A percentile compares a stretch with the other conserved stretches of the same genome.
Evolutionary conservation across 2,113 vertebrate genomes (phyloP).

Genomic region (Sphaerodactylus townsendi): DNA sequence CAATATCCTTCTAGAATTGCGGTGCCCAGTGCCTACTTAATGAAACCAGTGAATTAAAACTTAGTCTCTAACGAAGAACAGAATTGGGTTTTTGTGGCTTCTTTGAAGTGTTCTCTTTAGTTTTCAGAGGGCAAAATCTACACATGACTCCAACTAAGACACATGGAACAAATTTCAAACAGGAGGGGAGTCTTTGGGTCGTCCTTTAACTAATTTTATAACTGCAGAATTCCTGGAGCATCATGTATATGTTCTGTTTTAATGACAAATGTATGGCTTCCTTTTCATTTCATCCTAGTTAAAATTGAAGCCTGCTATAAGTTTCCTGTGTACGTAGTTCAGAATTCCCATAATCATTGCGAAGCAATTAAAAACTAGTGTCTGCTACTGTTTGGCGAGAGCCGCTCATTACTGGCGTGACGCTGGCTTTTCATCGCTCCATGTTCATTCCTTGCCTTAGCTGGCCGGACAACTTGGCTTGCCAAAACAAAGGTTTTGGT

Average conservation of each 20-base stretch:
- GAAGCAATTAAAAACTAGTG: neutral
- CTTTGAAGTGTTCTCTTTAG: conserved; percentile 51
- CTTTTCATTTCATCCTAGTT: neutral
- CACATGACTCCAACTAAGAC: conserved; percentile 27
- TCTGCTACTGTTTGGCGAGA: neutral
- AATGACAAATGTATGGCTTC: neutral
- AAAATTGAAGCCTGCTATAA: neutral
- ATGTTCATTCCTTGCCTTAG: neutral
- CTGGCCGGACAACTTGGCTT: neutral
- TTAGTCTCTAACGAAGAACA: conserved; percentile 3
- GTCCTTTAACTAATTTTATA: neutral
- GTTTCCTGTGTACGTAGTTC: neutral
- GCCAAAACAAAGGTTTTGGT: neutral
- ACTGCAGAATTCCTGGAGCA: neutral
- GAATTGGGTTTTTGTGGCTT: conserved; percentile 26
- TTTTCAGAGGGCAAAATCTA: neutral
- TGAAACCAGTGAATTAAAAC: neutral
- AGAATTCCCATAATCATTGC: neutral
- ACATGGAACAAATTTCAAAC: conserved; percentile 32
- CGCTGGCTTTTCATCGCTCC: neutral
- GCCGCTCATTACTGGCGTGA: neutral
- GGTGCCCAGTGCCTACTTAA: neutral
- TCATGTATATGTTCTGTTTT: neutral
- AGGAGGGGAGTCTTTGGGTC: conserved; percentile 24
- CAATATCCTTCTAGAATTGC: too few relatives aligned